Percentiles rank a stretch among this genome's conserved stretches.
phyloP scores from a whole-genome alignment of 2,888 invertebrate species.

The Drosophila affinis region DNA sequence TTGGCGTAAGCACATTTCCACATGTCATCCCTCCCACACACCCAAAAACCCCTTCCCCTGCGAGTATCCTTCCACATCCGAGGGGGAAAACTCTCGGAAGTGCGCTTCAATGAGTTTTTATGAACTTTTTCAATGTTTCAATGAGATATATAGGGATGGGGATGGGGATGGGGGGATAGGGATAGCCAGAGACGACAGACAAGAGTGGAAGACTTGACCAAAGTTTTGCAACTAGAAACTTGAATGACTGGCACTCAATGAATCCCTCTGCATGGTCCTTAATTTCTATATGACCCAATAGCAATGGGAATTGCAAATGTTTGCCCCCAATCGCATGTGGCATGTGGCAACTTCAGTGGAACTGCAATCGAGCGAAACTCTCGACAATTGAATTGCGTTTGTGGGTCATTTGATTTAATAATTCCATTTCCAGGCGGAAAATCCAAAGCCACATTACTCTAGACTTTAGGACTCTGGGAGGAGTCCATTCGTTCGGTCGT shows the following conservation, averaged over 20 bases:
- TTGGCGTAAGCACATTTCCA: slow-evolving; percentile 60
- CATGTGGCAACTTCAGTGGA: not conserved
- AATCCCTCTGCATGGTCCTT: slow-evolving; percentile 28
- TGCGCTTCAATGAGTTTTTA: slow-evolving; percentile 63
- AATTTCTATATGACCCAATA: slow-evolving; percentile 11
- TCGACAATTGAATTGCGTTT: slow-evolving; percentile 63
- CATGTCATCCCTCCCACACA: slow-evolving; percentile 28
- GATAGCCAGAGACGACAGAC: too few relatives aligned
- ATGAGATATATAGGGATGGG: not conserved
- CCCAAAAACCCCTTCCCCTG: not conserved
- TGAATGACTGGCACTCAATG: slow-evolving; percentile 11
- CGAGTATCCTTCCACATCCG: slow-evolving; percentile 10
- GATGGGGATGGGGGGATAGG: too few relatives aligned
- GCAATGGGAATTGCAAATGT: slow-evolving; percentile 53
- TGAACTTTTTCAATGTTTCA: slow-evolving; percentile 62
- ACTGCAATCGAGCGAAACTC: slow-evolving; percentile 60
- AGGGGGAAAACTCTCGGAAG: slow-evolving; percentile 26
- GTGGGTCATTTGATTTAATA: slow-evolving; percentile 72
- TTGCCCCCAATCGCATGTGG: slow-evolving; percentile 5
- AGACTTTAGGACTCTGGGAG: not conserved
- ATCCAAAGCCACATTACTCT: slow-evolving; percentile 13
- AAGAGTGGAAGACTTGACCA: slow-evolving; percentile 12
- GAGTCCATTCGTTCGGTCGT: not conserved
- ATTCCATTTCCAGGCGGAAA: slow-evolving; percentile 43
- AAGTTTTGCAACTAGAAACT: slow-evolving; percentile 39